Conservation (phyloP, 2,113 vertebrate species). For the Haemorhous mexicanus region DNA sequence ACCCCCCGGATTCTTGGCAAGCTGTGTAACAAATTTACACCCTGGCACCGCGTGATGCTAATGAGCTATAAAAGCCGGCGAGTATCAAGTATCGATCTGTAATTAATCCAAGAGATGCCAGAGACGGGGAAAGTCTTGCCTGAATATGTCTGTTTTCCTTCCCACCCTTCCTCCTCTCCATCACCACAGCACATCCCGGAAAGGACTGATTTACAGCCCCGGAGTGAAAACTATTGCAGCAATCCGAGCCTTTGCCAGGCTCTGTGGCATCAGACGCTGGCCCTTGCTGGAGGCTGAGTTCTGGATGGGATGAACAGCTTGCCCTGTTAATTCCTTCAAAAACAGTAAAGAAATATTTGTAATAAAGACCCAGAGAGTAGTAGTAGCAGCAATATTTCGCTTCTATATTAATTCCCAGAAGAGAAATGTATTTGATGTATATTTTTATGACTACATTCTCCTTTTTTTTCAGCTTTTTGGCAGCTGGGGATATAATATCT, state of each 20-base stretch:
- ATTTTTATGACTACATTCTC: slow-evolving; percentile 30
- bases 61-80: not conserved
- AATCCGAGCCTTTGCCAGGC: not conserved
- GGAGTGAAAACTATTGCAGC: not conserved
- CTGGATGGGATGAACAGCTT: not conserved
- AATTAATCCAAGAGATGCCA: not conserved
- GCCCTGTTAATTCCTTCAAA: not conserved
- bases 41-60: not conserved
- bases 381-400: not conserved
- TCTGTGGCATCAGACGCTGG: not conserved
- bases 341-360: not conserved
- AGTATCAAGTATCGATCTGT: not conserved
- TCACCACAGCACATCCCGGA: slow-evolving; percentile 2
- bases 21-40: not conserved
- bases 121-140: not conserved
- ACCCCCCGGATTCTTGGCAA: not conserved
- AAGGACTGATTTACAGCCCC: not conserved
- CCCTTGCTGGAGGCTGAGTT: not conserved
- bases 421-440: slow-evolving; percentile 18
- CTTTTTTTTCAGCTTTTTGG: not conserved
- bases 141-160: not conserved
- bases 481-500: slow-evolving; percentile 14
- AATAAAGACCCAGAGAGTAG: not conserved
- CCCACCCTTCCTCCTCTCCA: not conserved
- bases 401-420: slow-evolving; percentile 1